These are phyloP conservation scores for Dromas ardeola DNA, from an alignment of 2,113 vertebrate genomes.

Conservation along the genomic window DNA sequence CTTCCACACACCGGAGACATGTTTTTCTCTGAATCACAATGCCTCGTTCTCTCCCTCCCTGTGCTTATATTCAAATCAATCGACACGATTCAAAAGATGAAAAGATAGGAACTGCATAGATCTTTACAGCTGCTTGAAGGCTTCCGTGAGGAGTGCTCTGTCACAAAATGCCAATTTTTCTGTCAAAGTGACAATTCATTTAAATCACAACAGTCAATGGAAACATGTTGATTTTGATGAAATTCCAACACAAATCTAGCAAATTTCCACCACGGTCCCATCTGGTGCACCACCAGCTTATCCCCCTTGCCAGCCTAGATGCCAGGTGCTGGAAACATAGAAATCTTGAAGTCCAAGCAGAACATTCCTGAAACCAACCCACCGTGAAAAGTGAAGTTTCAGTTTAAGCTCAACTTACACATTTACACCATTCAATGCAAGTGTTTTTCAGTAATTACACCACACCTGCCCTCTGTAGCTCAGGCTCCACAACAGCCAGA, in stretches of 20 bases:
- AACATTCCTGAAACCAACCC: background rate
- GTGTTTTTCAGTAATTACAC: accelerated
- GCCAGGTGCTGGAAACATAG: accelerated
- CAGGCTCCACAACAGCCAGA: accelerated
- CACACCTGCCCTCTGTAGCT: background rate
- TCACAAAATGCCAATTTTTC: background rate
- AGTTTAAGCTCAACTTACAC: background rate
- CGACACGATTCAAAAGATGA: accelerated
- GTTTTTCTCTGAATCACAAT: background rate
- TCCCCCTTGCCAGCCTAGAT: background rate
- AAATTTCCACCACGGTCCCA: background rate
- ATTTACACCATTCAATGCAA: accelerated
- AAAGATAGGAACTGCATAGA: accelerated
- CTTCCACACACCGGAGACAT: background rate
- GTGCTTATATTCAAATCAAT: background rate
- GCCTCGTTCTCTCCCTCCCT: background rate
- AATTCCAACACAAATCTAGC: background rate
- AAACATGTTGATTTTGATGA: background rate
- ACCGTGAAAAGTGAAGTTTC: background rate
- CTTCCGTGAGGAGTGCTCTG: background rate
- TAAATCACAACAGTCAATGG: background rate
- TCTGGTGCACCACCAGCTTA: background rate
- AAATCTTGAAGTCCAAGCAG: background rate
- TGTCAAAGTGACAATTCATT: background rate
- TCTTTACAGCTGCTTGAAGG: background rate